Evolutionary conservation across 2,888 invertebrate species (phyloP), one percentile per base, ranked within the genome.

Genomic region (Anoplius nigerrimus): DNA sequence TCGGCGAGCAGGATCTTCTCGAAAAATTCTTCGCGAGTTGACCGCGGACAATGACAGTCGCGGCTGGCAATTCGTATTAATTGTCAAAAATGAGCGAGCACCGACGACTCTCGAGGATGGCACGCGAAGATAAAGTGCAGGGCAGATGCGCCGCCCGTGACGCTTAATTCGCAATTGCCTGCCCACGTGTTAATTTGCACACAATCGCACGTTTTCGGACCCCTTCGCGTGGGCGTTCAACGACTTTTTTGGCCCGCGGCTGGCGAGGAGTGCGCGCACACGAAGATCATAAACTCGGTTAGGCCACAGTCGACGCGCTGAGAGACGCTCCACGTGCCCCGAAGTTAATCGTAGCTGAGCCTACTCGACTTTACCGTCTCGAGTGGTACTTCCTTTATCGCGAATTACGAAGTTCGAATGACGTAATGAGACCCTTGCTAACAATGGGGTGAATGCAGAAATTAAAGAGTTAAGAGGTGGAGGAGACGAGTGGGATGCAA

Each of bases 131-230:
- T 61, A 53, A 59, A 69, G 18, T 20, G 43, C 43, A 58, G 57
- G 45, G 20, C 43, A 60, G 53, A 63, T 20, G 16, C n/a, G 48
- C 57, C 43, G 46, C 18, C 34, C 46, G 16, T 27, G 24, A 59
- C 58, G 27, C 62, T 54, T 71, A 66, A 72, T 69, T 63, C 61
- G 45, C 53, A 13, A 27, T 24, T 16, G 55, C 46, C 43, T 43
- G 42, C 75, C 79, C 66, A 74, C 80, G 66, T 59, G 43, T 34
- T 67, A 62, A 69, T 79, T 79, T 78, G 46, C 75, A 75, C 69
- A 76, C 75, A 78, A 79, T 74, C 48, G 24, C 34, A 56, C 20
- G 58, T 75, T 76, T 80, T 80, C 63, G 78, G 72, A n/a, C 8
- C 34, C n/a, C n/a, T n/a, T 11, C 56, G 54, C 71, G 76, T 69